Evolutionary conservation across 2,113 vertebrate species (phyloP).

Genomic region (Enhydra lutris): DNA sequence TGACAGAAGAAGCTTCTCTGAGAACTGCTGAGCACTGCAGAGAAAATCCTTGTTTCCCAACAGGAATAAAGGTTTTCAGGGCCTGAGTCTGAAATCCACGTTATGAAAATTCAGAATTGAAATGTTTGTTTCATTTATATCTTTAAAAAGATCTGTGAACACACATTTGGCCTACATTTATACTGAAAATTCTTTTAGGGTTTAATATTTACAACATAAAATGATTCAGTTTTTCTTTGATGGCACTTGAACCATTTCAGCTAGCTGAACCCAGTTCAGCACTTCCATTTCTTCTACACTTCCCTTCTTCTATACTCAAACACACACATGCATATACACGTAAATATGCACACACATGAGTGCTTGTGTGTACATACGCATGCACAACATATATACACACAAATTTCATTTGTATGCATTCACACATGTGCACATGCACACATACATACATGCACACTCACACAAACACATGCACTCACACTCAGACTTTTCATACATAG

Average conservation of each 20-base stretch:
- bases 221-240: not conserved
- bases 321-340: not conserved
- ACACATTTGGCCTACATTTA: not conserved
- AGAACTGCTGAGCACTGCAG: not conserved
- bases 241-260: not conserved
- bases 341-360: not conserved
- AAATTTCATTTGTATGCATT: not conserved
- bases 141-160: not conserved
- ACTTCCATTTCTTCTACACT: not conserved
- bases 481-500: not conserved
- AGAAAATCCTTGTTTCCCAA: not conserved
- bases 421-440: not conserved
- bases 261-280: not conserved
- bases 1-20: not conserved
- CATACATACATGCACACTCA: not conserved
- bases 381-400: too few species aligned
- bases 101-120: not conserved
- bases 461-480: not conserved
- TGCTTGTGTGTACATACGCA: not conserved
- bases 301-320: not conserved
- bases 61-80: not conserved
- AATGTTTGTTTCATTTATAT: not conserved
- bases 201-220: not conserved
- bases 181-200: not conserved
- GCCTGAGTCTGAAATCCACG: not conserved